Evolutionary conservation across 2,888 invertebrate genomes (phyloP).

Genomic region (Pardosa pseudoannulata): DNA sequence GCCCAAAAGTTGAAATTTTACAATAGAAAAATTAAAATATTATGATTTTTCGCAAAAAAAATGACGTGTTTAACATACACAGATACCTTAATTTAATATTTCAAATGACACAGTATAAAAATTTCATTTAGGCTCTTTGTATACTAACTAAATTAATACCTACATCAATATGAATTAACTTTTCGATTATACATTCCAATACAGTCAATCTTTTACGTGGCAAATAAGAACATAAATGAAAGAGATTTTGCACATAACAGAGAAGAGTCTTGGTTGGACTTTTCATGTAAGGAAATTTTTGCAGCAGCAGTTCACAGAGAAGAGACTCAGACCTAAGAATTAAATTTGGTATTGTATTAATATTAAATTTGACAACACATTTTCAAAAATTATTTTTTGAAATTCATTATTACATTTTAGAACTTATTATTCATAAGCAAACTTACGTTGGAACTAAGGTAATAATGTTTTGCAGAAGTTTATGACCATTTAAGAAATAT

Average conservation of each 20-base stretch:
- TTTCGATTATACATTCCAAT: constrained; percentile 85
- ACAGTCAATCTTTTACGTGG: constrained; percentile 85
- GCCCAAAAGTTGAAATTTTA: too few species aligned
- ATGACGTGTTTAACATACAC: too few species aligned
- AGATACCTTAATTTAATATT: too few species aligned
- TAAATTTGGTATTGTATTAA: too few species aligned
- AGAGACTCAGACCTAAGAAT: constrained; percentile 84
- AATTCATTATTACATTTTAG: too few species aligned
- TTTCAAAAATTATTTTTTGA: too few species aligned
- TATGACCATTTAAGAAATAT: background rate
- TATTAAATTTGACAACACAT: too few species aligned
- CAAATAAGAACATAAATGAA: constrained; percentile 86
- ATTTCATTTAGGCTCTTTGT: too few species aligned
- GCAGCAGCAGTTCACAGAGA: constrained; percentile 82
- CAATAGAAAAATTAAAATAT: too few species aligned
- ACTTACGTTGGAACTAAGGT: background rate
- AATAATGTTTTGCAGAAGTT: background rate
- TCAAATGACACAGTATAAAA: too few species aligned
- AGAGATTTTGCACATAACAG: constrained; percentile 86
- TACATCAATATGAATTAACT: constrained; percentile 80
- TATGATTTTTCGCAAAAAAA: too few species aligned
- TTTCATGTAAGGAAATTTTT: constrained; percentile 87
- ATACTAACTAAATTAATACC: too few species aligned
- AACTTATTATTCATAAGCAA: background rate
- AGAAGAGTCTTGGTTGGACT: constrained; percentile 84